Evolutionary conservation across 2,888 invertebrate genomes (phyloP).

Genomic region (Tipula confusa): DNA sequence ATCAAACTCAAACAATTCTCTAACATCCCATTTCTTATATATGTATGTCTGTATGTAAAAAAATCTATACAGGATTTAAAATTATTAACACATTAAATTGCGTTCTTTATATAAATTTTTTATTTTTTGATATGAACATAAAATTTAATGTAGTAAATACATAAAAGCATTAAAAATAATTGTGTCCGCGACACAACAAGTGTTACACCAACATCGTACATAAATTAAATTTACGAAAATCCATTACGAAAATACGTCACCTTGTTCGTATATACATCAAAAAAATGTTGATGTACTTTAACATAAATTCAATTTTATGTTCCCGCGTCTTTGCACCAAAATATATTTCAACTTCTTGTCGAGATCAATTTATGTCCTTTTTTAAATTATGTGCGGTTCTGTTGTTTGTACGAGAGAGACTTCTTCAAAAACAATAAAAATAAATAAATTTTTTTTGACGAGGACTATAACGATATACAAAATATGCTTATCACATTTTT

Average conservation of each 20-base stretch:
- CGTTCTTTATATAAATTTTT: background rate
- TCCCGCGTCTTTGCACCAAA: background rate
- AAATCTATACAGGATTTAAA: background rate
- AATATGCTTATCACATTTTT: background rate
- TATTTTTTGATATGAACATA: background rate
- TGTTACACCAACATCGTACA: background rate
- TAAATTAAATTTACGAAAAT: background rate
- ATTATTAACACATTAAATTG: background rate
- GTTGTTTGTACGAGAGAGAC: too few relatives aligned
- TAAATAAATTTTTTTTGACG: background rate
- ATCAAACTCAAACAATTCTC: background rate
- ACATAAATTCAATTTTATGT: background rate
- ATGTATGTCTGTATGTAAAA: background rate
- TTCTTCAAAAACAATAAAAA: conserved; percentile 9
- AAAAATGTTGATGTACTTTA: background rate
- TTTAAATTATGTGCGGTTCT: background rate
- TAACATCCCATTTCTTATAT: background rate
- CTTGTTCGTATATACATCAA: background rate
- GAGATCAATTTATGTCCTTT: background rate
- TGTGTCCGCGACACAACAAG: background rate
- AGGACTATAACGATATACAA: background rate
- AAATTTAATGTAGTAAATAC: background rate
- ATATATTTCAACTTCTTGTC: background rate
- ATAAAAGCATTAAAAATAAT: background rate
- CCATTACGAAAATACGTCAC: background rate